Evolutionary conservation across 1,140 invertebrate species (phyloP).

Genomic region (Drosophila hydei): DNA sequence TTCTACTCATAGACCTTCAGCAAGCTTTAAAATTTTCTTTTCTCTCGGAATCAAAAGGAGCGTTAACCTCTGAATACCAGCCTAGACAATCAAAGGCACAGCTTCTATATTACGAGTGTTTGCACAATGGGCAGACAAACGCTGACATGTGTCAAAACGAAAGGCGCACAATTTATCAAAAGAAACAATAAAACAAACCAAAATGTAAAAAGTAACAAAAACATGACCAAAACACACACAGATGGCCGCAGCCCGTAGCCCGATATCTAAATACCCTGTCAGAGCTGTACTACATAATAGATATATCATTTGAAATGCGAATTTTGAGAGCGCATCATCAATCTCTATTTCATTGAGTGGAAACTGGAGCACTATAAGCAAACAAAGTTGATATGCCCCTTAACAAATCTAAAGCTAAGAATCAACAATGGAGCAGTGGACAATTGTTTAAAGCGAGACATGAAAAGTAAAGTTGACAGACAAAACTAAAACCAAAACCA

Average conservation of each 20-base stretch:
- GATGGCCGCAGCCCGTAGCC: background rate
- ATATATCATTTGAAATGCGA: background rate
- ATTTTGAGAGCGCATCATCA: background rate
- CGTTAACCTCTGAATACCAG: conserved; percentile 50
- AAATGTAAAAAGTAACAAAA: conserved; percentile 29
- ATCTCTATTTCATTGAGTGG: background rate
- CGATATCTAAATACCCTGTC: conserved; percentile 28
- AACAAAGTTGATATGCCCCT: conserved; percentile 2
- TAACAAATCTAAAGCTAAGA: conserved; percentile 17
- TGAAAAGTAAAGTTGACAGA: conserved; percentile 45
- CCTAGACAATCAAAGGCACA: conserved; percentile 50
- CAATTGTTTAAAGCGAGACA: conserved; percentile 49
- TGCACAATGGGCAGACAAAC: conserved; percentile 64
- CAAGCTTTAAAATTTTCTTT: background rate
- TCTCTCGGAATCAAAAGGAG: conserved; percentile 38
- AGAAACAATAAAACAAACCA: conserved; percentile 59
- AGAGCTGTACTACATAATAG: background rate
- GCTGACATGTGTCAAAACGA: conserved; percentile 79
- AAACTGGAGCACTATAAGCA: background rate
- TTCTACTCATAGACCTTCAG: background rate
- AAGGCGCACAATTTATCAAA: conserved; percentile 78
- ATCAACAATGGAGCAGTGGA: conserved; percentile 22
- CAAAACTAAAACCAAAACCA: conserved; percentile 32
- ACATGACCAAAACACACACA: conserved; percentile 6
- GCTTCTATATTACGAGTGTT: conserved; percentile 17